phyloP scores from a whole-genome alignment of 2,888 invertebrate genomes.

The Ptilodon capucinus region DNA sequence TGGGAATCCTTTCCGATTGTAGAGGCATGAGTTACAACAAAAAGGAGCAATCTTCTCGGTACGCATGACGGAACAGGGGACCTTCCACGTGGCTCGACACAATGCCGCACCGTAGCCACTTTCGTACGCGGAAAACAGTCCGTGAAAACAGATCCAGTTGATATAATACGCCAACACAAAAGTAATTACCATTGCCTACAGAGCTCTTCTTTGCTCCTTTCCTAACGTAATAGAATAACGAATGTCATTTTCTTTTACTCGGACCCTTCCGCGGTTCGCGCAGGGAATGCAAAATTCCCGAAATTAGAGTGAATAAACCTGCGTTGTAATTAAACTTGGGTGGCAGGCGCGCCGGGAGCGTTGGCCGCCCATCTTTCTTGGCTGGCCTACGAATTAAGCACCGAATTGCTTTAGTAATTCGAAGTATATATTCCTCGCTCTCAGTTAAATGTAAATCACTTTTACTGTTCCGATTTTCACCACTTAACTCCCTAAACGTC shows the following conservation, averaged over 20 bases:
- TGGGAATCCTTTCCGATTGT: conserved; percentile 41
- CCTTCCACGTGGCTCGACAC: conserved; percentile 27
- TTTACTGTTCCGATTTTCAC: conserved; percentile 75
- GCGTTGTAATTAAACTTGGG: conserved; percentile 79
- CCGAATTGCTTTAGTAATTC: conserved; percentile 80
- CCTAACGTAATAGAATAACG: conserved; percentile 79
- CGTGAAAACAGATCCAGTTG: conserved; percentile 46
- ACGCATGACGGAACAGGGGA: conserved; percentile 37
- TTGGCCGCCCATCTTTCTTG: conserved; percentile 78
- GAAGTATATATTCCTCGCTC: conserved; percentile 78
- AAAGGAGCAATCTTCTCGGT: conserved; percentile 46
- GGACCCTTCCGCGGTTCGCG: conserved; percentile 81
- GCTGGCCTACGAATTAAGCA: conserved; percentile 80
- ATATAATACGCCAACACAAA: conserved; percentile 51
- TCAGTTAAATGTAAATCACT: conserved; percentile 79
- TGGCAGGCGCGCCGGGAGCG: conserved; percentile 53
- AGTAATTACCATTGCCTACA: conserved; percentile 66
- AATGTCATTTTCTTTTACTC: conserved; percentile 81
- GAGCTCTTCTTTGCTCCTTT: conserved; percentile 69
- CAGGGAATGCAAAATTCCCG: conserved; percentile 78
- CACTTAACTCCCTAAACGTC: conserved; percentile 62
- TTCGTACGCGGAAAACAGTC: conserved; percentile 34
- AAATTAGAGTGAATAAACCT: conserved; percentile 81
- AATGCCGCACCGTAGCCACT: conserved; percentile 25
- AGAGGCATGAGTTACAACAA: conserved; percentile 46